Percentiles rank a stretch among this genome's conserved stretches.
phyloP scores from a whole-genome alignment of 2,113 vertebrate genomes.

The Lophius piscatorius region DNA sequence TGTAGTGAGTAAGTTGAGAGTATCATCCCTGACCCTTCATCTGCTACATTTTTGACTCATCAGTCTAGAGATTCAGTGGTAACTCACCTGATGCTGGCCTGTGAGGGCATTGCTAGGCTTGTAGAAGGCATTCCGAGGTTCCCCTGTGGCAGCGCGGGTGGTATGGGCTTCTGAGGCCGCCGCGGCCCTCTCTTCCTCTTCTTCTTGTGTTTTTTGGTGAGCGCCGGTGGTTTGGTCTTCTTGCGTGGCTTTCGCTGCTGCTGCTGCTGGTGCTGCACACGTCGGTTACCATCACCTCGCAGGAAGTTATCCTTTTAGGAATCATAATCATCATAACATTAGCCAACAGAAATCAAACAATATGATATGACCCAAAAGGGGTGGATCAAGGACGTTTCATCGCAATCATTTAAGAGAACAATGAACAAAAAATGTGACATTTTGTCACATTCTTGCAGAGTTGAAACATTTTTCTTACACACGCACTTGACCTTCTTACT shows the following conservation, averaged over 20 bases:
- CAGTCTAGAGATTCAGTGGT: no score
- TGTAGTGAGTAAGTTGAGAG: background rate
- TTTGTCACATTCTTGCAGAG: no score
- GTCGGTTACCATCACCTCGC: constrained; percentile 93
- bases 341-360: no score
- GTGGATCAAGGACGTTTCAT: no score
- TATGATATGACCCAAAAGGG: no score
- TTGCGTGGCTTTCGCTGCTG: constrained; percentile 98
- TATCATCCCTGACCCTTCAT: background rate
- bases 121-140: constrained; percentile 95
- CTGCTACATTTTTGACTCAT: no score
- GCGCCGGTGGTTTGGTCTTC: constrained; percentile 98
- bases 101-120: constrained; percentile 90
- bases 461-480: no score
- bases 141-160: constrained; percentile 95
- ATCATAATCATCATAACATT: background rate
- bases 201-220: constrained; percentile 99
- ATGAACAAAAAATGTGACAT: no score
- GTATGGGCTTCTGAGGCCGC: constrained; percentile 98
- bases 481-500: no score
- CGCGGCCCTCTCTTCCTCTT: constrained; percentile 92
- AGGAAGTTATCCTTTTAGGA: constrained; percentile 93
- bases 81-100: constrained; percentile 88
- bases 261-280: constrained; percentile 97
- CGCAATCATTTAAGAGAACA: no score